phyloP scores from a whole-genome alignment of 64 coral and sea anemone genomes.

The Exaiptasia diaphana region DNA sequence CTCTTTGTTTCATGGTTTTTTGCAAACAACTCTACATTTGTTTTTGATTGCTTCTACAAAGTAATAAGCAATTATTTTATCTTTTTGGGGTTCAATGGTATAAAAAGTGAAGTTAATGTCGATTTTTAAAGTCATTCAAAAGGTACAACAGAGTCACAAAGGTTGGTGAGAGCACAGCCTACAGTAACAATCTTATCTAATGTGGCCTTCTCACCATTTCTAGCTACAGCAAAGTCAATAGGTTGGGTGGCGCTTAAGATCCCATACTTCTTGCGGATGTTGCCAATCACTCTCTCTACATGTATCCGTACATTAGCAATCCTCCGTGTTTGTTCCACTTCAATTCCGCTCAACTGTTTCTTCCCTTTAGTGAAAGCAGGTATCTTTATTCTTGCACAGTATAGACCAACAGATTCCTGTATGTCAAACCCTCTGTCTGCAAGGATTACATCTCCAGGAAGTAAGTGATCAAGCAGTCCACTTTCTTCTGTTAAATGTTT shows the following conservation, averaged over 20 bases:
- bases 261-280: not conserved
- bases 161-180: too few species aligned
- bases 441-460: conserved; percentile 29
- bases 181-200: too few species aligned
- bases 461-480: conserved; percentile 14
- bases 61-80: too few species aligned
- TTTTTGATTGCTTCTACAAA: too few species aligned
- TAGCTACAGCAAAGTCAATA: not conserved
- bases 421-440: conserved; percentile 33
- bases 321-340: conserved; percentile 17
- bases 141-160: too few species aligned
- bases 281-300: not conserved
- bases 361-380: conserved; percentile 34
- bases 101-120: too few species aligned
- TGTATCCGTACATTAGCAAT: conserved; percentile 2
- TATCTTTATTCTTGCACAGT: conserved; percentile 5
- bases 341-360: not conserved
- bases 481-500: conserved; percentile 12
- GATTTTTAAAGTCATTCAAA: too few species aligned
- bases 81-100: too few species aligned
- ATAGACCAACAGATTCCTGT: conserved; percentile 1
- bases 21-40: too few species aligned
- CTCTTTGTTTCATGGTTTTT: too few species aligned
- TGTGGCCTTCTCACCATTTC: too few species aligned
- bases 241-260: not conserved